Base-by-base conservation (phyloP, 2,888 invertebrate species). In the Tetrapedia diversipes region DNA sequence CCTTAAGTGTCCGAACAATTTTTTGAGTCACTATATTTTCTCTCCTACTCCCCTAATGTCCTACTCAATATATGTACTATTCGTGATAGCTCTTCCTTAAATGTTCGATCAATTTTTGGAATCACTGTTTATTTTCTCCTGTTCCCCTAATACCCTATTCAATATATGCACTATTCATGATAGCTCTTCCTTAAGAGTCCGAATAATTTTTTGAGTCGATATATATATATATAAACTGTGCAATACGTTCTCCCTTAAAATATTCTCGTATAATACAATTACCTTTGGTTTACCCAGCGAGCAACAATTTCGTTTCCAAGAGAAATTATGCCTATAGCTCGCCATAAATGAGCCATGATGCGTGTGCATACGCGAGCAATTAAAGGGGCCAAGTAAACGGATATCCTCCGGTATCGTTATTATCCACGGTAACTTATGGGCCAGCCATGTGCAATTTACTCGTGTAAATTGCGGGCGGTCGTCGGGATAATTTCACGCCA, bases 311-410 rank as follows among this genome's bases (percentile, higher is more conserved):
- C 19, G 57, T 37, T 51, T 53, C 34, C 14, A n/a, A 37, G 32
- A 14, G 27, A 4, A 0, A 22, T 14, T 29, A 64, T 57, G 32
- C 54, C 60, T 72, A 60, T 71, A 45, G 34, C 32, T 22, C 45
- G 14, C 24, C 60, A 54, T 45, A 53, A 72, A 60, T 39, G 59
- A 19, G 16, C 29, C 19, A 4, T 27, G 72, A 45, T 16, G 45
- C 60, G 60, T 32, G 47, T 57, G 49, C 37, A 37, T 16, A 29
- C 63, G 27, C 37, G 51, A 29, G 51, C 63, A 73, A 74, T 74
- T 64, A 57, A 64, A 73, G 43, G n/a, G 57, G 37, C 57, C 74
- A 74, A 64, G 51, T 53, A 74, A 64, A 73, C 57, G 64, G 56
- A 34, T n/a, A n/a, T 32, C 19, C 72, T 39, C 19, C 45, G 10